Evolutionary conservation across 2,888 invertebrate genomes (phyloP).

Genomic region (Spilosoma lubricipeda): DNA sequence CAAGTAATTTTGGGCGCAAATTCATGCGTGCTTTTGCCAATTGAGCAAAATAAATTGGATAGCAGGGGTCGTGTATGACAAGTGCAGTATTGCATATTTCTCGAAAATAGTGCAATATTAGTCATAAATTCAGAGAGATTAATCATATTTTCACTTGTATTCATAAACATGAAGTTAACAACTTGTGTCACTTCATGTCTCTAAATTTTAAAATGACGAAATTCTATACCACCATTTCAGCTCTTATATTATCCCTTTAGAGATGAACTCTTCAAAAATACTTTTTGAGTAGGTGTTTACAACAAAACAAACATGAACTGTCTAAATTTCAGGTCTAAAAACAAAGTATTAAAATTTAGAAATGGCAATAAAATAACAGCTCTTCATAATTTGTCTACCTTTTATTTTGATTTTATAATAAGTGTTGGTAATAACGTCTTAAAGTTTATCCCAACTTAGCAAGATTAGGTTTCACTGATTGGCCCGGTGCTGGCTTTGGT

Average conservation of each 20-base stretch:
- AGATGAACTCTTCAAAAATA: too few relatives aligned
- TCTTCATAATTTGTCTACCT: slow-evolving; percentile 12
- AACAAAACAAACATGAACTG: too few relatives aligned
- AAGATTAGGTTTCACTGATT: slow-evolving; percentile 60
- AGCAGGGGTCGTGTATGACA: neutral
- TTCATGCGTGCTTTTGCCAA: slow-evolving; percentile 20
- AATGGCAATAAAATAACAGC: slow-evolving; percentile 1
- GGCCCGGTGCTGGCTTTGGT: slow-evolving; percentile 53
- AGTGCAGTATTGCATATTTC: slow-evolving; percentile 7
- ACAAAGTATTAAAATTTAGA: neutral
- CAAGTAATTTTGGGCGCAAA: slow-evolving; percentile 15
- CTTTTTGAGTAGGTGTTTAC: too few relatives aligned
- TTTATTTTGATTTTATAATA: slow-evolving; percentile 34
- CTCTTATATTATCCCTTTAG: too few relatives aligned
- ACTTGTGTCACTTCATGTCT: too few relatives aligned
- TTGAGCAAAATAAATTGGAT: slow-evolving; percentile 21
- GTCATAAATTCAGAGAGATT: neutral
- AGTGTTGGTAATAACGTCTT: slow-evolving; percentile 31
- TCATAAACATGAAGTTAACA: too few relatives aligned
- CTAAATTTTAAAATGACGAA: too few relatives aligned
- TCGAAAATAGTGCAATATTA: neutral
- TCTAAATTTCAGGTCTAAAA: too few relatives aligned
- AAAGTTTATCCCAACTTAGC: slow-evolving; percentile 55
- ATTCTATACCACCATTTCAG: too few relatives aligned
- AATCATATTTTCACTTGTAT: neutral